These are phyloP conservation scores for Drosophila nigrodunni DNA, from an alignment of 1,140 invertebrate species.

Conservation along the genomic window DNA sequence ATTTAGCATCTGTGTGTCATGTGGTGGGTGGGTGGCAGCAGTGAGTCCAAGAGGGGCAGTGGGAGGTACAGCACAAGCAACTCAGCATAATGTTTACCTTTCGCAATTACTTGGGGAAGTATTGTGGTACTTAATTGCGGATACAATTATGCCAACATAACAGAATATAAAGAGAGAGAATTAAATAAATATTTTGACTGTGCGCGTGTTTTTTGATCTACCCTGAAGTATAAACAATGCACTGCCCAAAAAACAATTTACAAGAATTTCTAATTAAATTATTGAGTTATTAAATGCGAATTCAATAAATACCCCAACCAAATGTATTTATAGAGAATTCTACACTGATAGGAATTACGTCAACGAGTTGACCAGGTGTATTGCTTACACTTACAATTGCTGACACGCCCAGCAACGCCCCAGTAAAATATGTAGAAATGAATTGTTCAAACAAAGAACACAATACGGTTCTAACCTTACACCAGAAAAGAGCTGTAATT, in stretches of 20 bases:
- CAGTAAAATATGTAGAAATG: constrained; percentile 9
- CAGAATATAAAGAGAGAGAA: constrained; percentile 3
- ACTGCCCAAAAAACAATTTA: not conserved
- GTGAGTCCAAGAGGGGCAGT: not conserved
- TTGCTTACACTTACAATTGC: not conserved
- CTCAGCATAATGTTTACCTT: constrained; percentile 36
- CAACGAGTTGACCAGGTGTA: constrained; percentile 26
- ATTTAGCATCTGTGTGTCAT: constrained; percentile 41
- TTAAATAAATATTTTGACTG: constrained; percentile 31
- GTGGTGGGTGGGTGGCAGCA: constrained; percentile 1
- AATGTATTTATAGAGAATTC: not conserved
- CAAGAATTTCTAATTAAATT: not conserved
- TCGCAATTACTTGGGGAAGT: constrained; percentile 17
- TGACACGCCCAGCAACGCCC: constrained; percentile 16
- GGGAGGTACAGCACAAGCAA: not conserved
- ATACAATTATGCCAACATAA: constrained; percentile 6
- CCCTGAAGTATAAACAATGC: constrained; percentile 15
- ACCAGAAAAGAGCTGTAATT: constrained; percentile 27
- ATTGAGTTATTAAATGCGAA: constrained; percentile 23
- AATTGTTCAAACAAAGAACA: constrained; percentile 10
- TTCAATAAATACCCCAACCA: constrained; percentile 22
- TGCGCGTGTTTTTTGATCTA: constrained; percentile 23
- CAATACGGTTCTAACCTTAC: not conserved
- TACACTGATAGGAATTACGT: constrained; percentile 21
- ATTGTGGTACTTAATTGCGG: constrained; percentile 33